Percentiles rank a stretch among this genome's conserved stretches.
Conservation (phyloP, 2,113 vertebrate species). For the Sylvilagus bachmani region DNA sequence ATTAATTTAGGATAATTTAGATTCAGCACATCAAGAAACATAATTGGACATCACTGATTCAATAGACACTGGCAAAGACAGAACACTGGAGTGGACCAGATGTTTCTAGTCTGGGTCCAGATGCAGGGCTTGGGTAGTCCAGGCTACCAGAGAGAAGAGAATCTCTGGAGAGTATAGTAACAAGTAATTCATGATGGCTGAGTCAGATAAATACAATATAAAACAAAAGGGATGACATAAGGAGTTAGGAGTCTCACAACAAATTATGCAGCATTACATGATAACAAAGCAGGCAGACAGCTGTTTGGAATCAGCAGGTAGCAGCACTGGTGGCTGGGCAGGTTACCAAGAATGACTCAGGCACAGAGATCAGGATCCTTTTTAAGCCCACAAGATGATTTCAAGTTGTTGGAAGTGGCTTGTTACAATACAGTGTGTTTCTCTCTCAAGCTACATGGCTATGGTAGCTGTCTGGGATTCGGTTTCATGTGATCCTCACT, state of each 20-base stretch:
- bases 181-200: neutral
- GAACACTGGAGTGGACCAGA: neutral
- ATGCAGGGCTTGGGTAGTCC: neutral
- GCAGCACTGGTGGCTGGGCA: neutral
- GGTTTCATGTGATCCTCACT: neutral
- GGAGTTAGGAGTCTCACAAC: neutral
- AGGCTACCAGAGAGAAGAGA: conserved; percentile 28
- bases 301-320: conserved; percentile 45
- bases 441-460: neutral
- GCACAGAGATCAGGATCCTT: conserved; percentile 4
- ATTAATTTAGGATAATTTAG: neutral
- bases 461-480: neutral
- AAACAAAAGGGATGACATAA: conserved; percentile 14
- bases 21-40: conserved; percentile 10
- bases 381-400: conserved; percentile 17
- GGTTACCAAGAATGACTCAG: conserved; percentile 48
- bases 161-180: conserved; percentile 29
- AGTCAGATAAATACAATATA: neutral
- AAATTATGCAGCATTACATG: neutral
- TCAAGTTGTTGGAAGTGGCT: conserved; percentile 42
- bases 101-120: neutral
- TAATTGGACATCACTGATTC: conserved; percentile 23
- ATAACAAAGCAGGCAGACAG: conserved; percentile 9
- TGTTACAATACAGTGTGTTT: neutral
- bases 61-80: neutral